Evolutionary conservation across 92 coral and sea anemone species (phyloP).

Genomic region (Parazoanthus swiftii): DNA sequence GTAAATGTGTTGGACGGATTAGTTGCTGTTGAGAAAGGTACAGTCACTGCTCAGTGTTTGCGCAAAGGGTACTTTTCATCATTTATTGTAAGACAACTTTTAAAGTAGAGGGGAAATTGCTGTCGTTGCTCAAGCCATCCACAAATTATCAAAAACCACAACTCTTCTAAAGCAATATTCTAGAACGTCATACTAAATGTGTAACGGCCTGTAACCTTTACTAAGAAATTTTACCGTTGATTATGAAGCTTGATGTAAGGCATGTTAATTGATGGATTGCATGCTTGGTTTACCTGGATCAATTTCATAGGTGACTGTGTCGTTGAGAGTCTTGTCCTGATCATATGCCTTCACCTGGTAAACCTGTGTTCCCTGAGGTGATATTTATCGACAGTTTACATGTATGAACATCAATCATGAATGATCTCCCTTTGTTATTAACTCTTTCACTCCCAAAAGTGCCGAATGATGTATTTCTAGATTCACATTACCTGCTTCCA

Average conservation of each 20-base stretch:
- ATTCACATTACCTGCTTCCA: too few relatives aligned
- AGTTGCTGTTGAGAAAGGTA: constrained; percentile 32
- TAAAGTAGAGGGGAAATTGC: neutral
- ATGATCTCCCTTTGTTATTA: neutral
- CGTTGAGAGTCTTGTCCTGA: constrained; percentile 59
- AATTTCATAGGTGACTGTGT: constrained; percentile 52
- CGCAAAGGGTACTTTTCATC: neutral
- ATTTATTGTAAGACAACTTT: too few relatives aligned
- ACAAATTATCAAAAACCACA: too few relatives aligned
- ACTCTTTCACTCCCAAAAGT: too few relatives aligned
- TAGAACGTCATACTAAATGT: too few relatives aligned
- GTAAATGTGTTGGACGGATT: constrained; percentile 49
- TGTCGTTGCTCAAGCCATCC: neutral
- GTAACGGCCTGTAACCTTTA: too few relatives aligned
- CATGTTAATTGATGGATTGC: too few relatives aligned
- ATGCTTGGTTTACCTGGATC: constrained; percentile 55
- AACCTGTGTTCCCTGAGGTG: constrained; percentile 66
- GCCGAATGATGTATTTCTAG: too few relatives aligned
- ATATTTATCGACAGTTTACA: neutral
- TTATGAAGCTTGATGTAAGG: too few relatives aligned
- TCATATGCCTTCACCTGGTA: constrained; percentile 66
- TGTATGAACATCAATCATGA: neutral
- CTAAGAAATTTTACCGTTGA: too few relatives aligned
- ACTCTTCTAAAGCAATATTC: too few relatives aligned
- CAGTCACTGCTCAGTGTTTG: too few relatives aligned